Evolutionary conservation across 2,113 vertebrate genomes (phyloP), one percentile per base, ranked within the genome.

Genomic region (Gymnobelideus leadbeateri): DNA sequence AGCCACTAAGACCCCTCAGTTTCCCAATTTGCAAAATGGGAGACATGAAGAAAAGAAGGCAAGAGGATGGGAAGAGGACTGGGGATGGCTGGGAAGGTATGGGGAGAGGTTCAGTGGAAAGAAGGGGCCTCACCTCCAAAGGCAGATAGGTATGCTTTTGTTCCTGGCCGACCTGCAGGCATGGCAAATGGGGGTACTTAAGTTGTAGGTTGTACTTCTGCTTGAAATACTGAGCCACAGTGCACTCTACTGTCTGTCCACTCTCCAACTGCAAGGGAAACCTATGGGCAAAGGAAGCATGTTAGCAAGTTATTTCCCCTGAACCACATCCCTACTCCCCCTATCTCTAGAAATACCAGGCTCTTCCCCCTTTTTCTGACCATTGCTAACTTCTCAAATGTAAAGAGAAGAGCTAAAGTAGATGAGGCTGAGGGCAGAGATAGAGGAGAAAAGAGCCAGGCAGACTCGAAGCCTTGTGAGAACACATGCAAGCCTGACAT

Each of bases 121-220:
- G 46, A 25, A 90, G 89, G 19, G 95, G 92, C 46, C 99, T 99
- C 97, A 99, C 99, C 99, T 99, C 99, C 93, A 99, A 98, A 93
- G 99, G 99, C 98, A 99, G 98, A 98, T 99, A 99, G 0, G 99
- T 99, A 99, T 99, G 99, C 97, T 99, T 99, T 98, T 99, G 99
- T 97, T 99, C 99, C 98, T 99, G 99, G 92, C 99, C 99, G 96
- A 99, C 99, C 98, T 99, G 99, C 37, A 99, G 99, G 96, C 99
- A 99, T 91, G 99, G 99, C 47, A 99, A 98, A 98, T 99, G 99
- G 57, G 99, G 99, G 95, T 99, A 99, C 68, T 99, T 99, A 96
- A 99, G 98, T 97, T 99, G 99, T 97, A 99, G 98, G 98, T 99
- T 99, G 92, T 99, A 99, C 97, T 99, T 99, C 96, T 99, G 99